Base-by-base conservation (phyloP, 2,113 vertebrate genomes). In the Pterocles gutturalis region DNA sequence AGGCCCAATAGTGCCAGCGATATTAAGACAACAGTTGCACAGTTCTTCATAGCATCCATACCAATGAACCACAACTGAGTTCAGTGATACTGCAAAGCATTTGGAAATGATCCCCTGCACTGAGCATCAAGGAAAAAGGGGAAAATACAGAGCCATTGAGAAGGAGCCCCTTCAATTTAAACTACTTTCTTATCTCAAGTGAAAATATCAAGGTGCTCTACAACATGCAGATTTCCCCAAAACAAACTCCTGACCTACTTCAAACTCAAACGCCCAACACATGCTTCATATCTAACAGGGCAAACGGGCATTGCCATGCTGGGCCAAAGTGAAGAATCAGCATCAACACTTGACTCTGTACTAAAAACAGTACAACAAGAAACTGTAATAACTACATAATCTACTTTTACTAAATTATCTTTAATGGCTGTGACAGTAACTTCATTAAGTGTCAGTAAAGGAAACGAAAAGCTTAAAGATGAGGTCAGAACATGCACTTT, bases 381-480 rank as follows among this genome's bases (percentile, higher is more conserved):
- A 83, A 72, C 45, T 54, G 60, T 51, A 89, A 85, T 89, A 80
- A 94, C 77, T 77, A 53, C 41, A 92, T 80, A 77, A 95, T 66
- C 53, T 88, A 21, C 31, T 94, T 93, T 62, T 77, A 49, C 18
- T 80, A 53, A 94, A 94, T 90, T 77, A 83, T 62, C 83, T 91
- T 65, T 96, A 93, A 95, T 93, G 58, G 66, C 31, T 76, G n/a
- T 69, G 62, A 87, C 46, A 91, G 65, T 76, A 76, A 95, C 92
- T 97, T 96, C 85, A 93, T 96, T 96, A 95, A 81, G 29, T 51
- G 22, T 38, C 62, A 93, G 84, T 87, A 89, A 93, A 94, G 49
- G 73, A 92, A 96, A 95, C 43, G 41, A 49, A 96, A 93, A 66
- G 75, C 81, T 94, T 84, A 85, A 87, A 69, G 89, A 95, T 46